phyloP scores from a whole-genome alignment of 2,113 vertebrate genomes.

The Addax nasomaculatus region DNA sequence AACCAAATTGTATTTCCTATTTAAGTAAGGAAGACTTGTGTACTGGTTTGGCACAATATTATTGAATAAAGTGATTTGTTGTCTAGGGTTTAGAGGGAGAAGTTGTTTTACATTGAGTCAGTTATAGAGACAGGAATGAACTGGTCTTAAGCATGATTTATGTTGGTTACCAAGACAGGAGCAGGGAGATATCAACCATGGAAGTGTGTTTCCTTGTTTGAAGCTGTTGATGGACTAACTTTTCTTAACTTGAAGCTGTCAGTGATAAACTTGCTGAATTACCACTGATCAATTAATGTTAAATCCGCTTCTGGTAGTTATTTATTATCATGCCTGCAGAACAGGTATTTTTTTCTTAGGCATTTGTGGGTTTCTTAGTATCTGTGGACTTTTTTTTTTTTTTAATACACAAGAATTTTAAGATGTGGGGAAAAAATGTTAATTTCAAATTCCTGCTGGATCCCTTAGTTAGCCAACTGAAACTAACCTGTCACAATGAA shows the following conservation, averaged over 20 bases:
- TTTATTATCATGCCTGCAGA: not conserved
- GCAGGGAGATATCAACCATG: not conserved
- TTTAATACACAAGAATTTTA: not conserved
- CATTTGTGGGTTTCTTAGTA: not conserved
- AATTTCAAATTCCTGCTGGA: not conserved
- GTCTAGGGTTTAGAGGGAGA: not conserved
- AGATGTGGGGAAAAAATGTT: not conserved
- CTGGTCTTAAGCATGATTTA: not conserved
- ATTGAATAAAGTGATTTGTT: not conserved
- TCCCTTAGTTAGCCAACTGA: not conserved
- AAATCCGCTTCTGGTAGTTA: not conserved
- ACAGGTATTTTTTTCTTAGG: not conserved
- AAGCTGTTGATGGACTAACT: not conserved
- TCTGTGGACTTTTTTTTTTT: not conserved
- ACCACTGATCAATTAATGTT: not conserved
- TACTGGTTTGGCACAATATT: not conserved
- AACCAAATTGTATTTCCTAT: not conserved
- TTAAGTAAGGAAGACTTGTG: not conserved
- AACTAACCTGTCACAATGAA: not conserved
- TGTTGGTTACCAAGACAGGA: not conserved
- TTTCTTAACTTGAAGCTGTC: not conserved
- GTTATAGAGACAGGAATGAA: not conserved
- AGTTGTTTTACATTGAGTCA: not conserved
- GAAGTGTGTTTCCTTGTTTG: not conserved
- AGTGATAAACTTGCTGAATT: not conserved